Evolutionary conservation across 2,113 vertebrate species (phyloP), one percentile per base, ranked within the genome.

Genomic region (Corvus hawaiiensis): DNA sequence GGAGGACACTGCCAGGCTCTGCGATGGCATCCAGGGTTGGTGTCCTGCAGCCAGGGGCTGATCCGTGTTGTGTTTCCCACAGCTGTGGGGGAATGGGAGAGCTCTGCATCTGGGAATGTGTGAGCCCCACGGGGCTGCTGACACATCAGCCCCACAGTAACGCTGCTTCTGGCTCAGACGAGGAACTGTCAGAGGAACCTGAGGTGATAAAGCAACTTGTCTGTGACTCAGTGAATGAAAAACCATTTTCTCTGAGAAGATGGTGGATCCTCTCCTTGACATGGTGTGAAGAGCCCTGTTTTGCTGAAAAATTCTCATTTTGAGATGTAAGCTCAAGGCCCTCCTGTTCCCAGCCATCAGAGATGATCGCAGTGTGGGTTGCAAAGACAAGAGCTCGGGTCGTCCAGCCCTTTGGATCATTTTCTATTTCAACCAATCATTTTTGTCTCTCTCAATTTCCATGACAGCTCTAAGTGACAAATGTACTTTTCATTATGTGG

Each of bases 401-500:
- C 35, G 51, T 91, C 28, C 11, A 58, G 41, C 54, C 46, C 33
- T 91, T 84, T 58, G 49, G 43, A 49, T 77, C 8, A 1, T 28
- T n/a, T 84, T 83, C 83, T 39, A 32, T 79, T 91, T 52, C 63
- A 51, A 46, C 84, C 55, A 30, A 13, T 54, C 37, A 56, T 58
- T 84, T 89, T 66, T 79, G 13, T 54, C 55, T 79, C 48, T 63
- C 84, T 80, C 63, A 5, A 90, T 95, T 94, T 82, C 96, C 93
- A 89, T 93, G 94, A 90, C 84, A 80, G 86, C 95, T 93, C 85
- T 19, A 58, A 87, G 52, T 87, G 75, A 73, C 74, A 79, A 58
- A 72, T 28, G 48, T 66, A 13, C 69, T 91, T 80, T 74, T 61
- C 82, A 28, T 64, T 58, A 13, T 13, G 59, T 51, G 66, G 84